Evolutionary conservation across 2,113 vertebrate species (phyloP), one percentile per base, ranked within the genome.

Genomic region (Mirza zaza): DNA sequence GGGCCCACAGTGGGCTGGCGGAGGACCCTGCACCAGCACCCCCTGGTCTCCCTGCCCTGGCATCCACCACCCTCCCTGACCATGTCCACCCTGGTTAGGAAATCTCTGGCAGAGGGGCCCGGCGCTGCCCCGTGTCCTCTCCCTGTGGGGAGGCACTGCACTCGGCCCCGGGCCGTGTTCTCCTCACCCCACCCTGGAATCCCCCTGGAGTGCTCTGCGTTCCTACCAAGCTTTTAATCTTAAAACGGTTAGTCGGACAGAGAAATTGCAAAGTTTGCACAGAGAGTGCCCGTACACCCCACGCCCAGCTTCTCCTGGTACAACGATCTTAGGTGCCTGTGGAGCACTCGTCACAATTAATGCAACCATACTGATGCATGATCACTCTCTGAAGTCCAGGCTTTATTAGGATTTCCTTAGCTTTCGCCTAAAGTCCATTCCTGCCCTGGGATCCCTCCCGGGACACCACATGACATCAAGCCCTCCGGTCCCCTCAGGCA

Each of bases 141-240:
- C 50, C 0, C 8, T 4, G 25, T 0, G 2, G 21, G 27, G 48
- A n/a, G 39, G 8, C 8, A 2, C 29, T 0, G 0, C 15, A 14
- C 27, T 20, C 8, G 10, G 36, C 12, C 36, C 29, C 0, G 0
- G 39, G 17, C 25, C 3, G 4, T 4, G 3, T 8, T 39, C 25
- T n/a, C 36, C 29, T 20, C 34, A 4, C 10, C 34, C 52, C 21
- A 57, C 5, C 7, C 8, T 4, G 15, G 50, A 29, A 34, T 15
- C 7, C 48, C 65, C 42, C 0, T 1, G 18, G 27, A 67, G 25
- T 9, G 5, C 7, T 10, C 65, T 36, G 32, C 18, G 18, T 52
- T 20, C 34, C 34, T 32, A 55, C 52, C 45, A 48, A 80, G 32
- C 23, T 92, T 85, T 81, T 48, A n/a, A 4, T 59, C 92, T 77